Base-by-base conservation (phyloP, 2,888 invertebrate genomes). In the Muschampia plurimacula region DNA sequence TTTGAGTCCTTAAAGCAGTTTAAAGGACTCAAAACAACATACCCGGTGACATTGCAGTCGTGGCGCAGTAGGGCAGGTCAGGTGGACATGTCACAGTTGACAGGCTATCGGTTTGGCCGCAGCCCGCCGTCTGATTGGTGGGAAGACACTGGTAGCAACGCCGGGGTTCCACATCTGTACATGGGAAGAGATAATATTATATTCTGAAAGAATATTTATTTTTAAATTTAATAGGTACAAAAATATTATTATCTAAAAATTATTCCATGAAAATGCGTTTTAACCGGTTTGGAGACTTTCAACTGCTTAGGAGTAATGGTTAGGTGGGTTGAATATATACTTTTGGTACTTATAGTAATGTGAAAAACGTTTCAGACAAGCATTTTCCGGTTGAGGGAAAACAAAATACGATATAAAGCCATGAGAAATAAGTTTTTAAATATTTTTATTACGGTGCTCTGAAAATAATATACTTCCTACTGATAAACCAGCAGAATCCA, bases 61-160 rank as follows among this genome's bases (percentile, higher is more conserved):
- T 90, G 41, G 88, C 88, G 74, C 90, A 90, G 62, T 82, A 77
- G 0, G 87, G 89, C 7, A 79, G 77, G 36, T 86, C 84, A 2
- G 74, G 75, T 0, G 86, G 81, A 72, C 90, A 90, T 62, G 76
- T 74, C 36, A 79, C 78, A 55, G 4, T 78, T 46, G 76, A 79
- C 76, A 44, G 68, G 41, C 46, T 73, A 59, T 60, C 67, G 36
- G 74, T 72, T 44, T 77, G 78, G 67, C 80, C 82, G 69, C 84
- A 84, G 10, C 77, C 74, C 44, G 81, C 82, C 65, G 74, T 79
- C 2, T 65, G 28, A 75, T 83, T 82, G 32, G 67, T 64, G 39
- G 55, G 32, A 8, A 66, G 67, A 69, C 90, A 89, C 55, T 79
- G 80, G 79, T 84, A 82, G 74, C 90, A 90, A 52, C 80, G 81